Percentiles rank a stretch among this genome's conserved stretches.
Evolutionary conservation across 1,140 invertebrate genomes (phyloP).

Genomic region (Plodia interpunctella): DNA sequence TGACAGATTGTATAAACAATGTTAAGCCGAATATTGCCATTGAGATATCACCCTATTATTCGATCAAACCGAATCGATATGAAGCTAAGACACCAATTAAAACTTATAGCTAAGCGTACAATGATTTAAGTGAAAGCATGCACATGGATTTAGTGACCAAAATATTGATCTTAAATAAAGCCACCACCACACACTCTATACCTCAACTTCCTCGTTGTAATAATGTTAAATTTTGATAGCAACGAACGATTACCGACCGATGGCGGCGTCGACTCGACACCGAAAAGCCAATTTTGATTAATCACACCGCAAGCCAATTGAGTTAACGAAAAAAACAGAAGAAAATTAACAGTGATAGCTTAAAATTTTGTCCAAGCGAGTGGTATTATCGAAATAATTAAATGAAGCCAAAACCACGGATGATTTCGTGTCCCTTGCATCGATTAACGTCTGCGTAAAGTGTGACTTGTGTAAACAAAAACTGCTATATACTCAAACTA

Average conservation of each 20-base stretch:
- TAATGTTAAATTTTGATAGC: constrained; percentile 71
- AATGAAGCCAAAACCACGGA: constrained; percentile 76
- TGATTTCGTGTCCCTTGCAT: constrained; percentile 46
- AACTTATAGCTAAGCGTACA: constrained; percentile 64
- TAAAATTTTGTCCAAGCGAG: constrained; percentile 70
- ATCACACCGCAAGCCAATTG: constrained; percentile 75
- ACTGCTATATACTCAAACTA: no score
- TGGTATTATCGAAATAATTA: constrained; percentile 67
- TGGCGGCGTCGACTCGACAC: constrained; percentile 26
- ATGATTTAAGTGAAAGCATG: constrained; percentile 68
- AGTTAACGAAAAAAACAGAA: constrained; percentile 62
- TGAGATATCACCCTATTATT: constrained; percentile 20
- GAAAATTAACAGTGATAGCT: constrained; percentile 70
- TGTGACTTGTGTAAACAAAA: no score
- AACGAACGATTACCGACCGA: constrained; percentile 39
- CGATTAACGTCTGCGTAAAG: constrained; percentile 21
- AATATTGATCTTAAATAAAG: constrained; percentile 53
- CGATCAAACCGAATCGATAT: constrained; percentile 5
- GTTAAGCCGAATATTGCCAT: constrained; percentile 11
- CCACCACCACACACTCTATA: constrained; percentile 77
- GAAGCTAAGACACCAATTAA: constrained; percentile 51
- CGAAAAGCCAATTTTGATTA: constrained; percentile 70
- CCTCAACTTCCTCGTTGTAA: constrained; percentile 68
- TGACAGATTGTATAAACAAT: no score
- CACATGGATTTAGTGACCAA: constrained; percentile 64